Evolutionary conservation across 2,113 vertebrate genomes (phyloP).

Genomic region (Turdus rufiventris): DNA sequence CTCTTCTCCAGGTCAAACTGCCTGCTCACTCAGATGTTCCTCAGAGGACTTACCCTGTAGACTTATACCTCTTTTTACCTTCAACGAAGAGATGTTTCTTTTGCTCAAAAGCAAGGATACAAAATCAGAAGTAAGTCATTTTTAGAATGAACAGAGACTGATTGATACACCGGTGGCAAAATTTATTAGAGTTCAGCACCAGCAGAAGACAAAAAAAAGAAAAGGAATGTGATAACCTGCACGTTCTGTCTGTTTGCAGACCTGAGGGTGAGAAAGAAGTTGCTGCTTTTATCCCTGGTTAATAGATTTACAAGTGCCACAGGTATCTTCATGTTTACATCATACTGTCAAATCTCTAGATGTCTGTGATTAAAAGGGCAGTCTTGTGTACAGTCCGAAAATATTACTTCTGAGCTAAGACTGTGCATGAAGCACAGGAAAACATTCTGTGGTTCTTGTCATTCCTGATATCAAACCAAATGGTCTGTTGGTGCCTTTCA

Average conservation of each 20-base stretch:
- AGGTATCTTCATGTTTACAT: neutral
- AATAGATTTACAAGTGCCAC: neutral
- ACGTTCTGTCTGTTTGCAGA: conserved; percentile 75
- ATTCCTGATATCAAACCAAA: neutral
- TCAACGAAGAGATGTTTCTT: neutral
- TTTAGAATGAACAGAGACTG: neutral
- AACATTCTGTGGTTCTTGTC: neutral
- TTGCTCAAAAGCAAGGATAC: neutral
- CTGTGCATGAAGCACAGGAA: neutral
- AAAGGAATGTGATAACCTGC: conserved; percentile 66
- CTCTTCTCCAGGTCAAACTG: neutral
- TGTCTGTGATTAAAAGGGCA: neutral
- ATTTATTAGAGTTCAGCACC: conserved; percentile 23
- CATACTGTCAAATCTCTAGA: neutral
- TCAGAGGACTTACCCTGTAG: neutral
- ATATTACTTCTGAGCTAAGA: neutral
- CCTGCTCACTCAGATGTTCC: neutral
- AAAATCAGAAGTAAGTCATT: neutral
- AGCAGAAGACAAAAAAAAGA: conserved; percentile 71
- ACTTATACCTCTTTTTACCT: neutral
- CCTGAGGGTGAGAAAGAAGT: conserved; percentile 73
- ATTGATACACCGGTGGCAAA: neutral
- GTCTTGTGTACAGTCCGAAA: neutral
- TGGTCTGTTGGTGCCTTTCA: neutral
- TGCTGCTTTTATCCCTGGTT: conserved; percentile 66